A percentile compares a stretch with the other conserved stretches of the same genome.
phyloP scores from a whole-genome alignment of 2,797 vertebrate species.

The Toxotes lorentzi region DNA sequence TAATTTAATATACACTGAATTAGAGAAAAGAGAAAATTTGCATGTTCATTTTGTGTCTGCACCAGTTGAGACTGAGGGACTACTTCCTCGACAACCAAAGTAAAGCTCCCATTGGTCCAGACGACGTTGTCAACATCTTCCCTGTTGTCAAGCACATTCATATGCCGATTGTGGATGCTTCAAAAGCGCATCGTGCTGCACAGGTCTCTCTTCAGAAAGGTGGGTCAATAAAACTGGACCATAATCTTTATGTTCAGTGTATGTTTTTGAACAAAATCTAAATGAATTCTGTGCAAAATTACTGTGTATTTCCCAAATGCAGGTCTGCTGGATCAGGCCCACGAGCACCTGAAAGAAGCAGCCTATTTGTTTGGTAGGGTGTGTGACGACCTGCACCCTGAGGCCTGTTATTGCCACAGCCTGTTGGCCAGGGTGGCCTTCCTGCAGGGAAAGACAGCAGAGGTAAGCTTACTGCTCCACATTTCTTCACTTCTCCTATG shows the following conservation, averaged over 20 bases:
- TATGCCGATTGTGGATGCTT: conserved; percentile 81
- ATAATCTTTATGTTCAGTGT: background rate
- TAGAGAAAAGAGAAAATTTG: background rate
- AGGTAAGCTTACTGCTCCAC: conserved; percentile 72
- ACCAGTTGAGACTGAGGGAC: conserved; percentile 87
- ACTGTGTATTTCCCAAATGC: conserved; percentile 18
- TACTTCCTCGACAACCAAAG: conserved; percentile 86
- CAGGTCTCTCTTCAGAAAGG: conserved; percentile 85
- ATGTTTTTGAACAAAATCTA: conserved; percentile 20
- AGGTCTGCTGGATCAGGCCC: conserved; percentile 86
- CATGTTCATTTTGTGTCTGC: conserved; percentile 42
- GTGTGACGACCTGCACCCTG: conserved; percentile 86
- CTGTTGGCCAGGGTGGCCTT: conserved; percentile 85
- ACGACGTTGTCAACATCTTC: conserved; percentile 88
- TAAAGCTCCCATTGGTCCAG: conserved; percentile 87
- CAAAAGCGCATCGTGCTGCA: conserved; percentile 73
- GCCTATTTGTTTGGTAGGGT: conserved; percentile 84
- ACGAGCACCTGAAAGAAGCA: conserved; percentile 86
- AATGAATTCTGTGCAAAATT: background rate
- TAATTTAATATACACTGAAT: background rate
- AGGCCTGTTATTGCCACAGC: conserved; percentile 85
- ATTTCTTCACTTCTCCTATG: background rate
- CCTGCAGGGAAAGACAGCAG: conserved; percentile 82
- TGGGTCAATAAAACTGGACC: conserved; percentile 42
- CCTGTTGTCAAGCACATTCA: conserved; percentile 86